Percentiles rank a stretch among this genome's conserved stretches.
Evolutionary conservation across 1,140 invertebrate species (phyloP).

Genomic region (Dendrolimus kikuchii): DNA sequence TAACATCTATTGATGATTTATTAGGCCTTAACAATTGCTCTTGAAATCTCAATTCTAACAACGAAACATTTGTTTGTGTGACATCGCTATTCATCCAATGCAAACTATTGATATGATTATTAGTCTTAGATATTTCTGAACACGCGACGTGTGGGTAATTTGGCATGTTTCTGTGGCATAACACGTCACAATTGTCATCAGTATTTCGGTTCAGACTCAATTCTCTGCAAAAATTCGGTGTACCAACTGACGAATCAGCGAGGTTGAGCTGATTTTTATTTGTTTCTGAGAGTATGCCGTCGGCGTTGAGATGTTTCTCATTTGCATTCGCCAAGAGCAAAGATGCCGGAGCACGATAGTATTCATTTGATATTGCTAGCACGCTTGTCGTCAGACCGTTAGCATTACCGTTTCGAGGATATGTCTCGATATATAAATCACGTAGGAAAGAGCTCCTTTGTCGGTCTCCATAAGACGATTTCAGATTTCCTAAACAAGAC

Average conservation of each 20-base stretch:
- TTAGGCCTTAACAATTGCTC: no score
- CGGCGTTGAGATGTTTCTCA: slow-evolving; percentile 27
- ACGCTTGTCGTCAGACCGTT: slow-evolving; percentile 43
- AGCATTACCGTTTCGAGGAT: slow-evolving; percentile 45
- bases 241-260: background rate
- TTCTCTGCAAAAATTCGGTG: background rate
- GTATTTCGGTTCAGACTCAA: no score
- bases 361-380: slow-evolving; percentile 48
- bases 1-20: no score
- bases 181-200: no score
- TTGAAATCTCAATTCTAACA: no score
- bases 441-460: slow-evolving; percentile 45
- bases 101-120: no score
- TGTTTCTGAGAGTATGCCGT: slow-evolving; percentile 19
- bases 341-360: slow-evolving; percentile 42
- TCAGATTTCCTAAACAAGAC: slow-evolving; percentile 31
- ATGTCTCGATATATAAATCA: slow-evolving; percentile 54
- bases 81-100: no score
- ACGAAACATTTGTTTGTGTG: no score
- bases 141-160: no score
- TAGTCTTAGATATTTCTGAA: no score
- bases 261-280: slow-evolving; percentile 9
- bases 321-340: slow-evolving; percentile 46
- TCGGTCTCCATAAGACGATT: slow-evolving; percentile 31
- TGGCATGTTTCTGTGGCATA: no score